Conservation (phyloP, 2,797 vertebrate genomes). For the Trachurus trachurus region DNA sequence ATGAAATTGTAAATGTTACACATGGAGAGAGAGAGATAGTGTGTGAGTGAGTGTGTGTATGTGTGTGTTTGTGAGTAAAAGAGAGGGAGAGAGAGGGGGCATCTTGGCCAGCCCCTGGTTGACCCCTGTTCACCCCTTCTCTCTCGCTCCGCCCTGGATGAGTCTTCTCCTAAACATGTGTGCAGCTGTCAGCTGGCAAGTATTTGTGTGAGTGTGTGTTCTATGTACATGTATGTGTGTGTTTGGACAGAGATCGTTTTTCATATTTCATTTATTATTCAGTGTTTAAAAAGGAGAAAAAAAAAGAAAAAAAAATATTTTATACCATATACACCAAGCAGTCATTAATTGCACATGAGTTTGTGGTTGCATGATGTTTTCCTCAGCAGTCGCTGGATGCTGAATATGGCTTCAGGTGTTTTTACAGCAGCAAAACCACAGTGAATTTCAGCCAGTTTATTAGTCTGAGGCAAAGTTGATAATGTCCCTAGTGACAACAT, state of each 20-base stretch:
- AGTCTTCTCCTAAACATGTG: conserved; percentile 75
- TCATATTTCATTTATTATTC: conserved; percentile 27
- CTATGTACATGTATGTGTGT: conserved; percentile 39
- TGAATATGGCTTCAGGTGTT: conserved; percentile 67
- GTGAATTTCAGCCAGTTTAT: conserved; percentile 68
- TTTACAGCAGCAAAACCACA: conserved; percentile 49
- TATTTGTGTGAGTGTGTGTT: conserved; percentile 58
- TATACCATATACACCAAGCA: background rate
- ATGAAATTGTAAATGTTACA: conserved; percentile 63
- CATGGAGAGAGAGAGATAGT: conserved; percentile 21
- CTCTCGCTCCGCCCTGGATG: conserved; percentile 61
- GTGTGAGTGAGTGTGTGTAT: conserved; percentile 4
- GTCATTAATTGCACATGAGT: conserved; percentile 22
- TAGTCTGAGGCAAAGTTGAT: conserved; percentile 67
- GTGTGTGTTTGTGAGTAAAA: conserved; percentile 4
- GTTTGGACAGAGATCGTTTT: conserved; percentile 43
- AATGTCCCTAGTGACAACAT: conserved; percentile 82
- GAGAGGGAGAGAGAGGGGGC: conserved; percentile 5
- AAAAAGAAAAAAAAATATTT: background rate
- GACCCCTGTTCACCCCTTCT: conserved; percentile 70
- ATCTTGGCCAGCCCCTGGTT: conserved; percentile 67
- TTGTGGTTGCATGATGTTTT: conserved; percentile 43
- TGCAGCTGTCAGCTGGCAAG: conserved; percentile 80
- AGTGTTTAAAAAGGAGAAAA: background rate
- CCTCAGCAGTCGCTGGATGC: conserved; percentile 40